These are phyloP conservation scores for Pangasius djambal DNA, from an alignment of 2,797 vertebrate species.

Conservation along the genomic window DNA sequence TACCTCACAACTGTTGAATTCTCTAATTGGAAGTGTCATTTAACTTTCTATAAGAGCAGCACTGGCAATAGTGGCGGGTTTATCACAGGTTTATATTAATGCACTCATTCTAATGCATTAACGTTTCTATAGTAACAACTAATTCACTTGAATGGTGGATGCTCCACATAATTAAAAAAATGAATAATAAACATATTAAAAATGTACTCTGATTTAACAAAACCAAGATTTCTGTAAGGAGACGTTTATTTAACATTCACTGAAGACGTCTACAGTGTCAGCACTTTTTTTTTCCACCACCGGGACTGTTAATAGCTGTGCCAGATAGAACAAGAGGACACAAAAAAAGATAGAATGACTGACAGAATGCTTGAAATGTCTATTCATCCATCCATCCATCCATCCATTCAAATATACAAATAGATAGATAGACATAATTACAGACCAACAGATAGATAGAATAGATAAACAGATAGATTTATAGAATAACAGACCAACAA, in stretches of 20 bases:
- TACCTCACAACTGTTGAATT: neutral
- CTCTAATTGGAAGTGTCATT: neutral
- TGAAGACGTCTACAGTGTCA: neutral
- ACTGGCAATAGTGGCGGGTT: neutral
- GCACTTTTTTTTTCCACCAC: neutral
- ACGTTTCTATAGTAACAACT: neutral
- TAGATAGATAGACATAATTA: neutral
- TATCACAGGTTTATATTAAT: neutral
- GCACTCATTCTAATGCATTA: neutral
- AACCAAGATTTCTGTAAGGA: neutral
- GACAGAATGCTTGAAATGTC: neutral
- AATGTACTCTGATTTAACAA: neutral
- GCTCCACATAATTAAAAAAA: neutral
- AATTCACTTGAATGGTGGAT: neutral
- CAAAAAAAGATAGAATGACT: neutral
- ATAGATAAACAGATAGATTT: neutral
- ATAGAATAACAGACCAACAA: neutral
- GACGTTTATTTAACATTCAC: neutral
- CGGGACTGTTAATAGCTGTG: neutral
- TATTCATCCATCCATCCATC: neutral
- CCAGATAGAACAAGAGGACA: neutral
- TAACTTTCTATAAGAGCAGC: neutral
- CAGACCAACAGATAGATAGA: neutral
- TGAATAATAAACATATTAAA: neutral
- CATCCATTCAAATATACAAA: neutral